A percentile compares a stretch with the other conserved stretches of the same genome.
Evolutionary conservation across 2,113 vertebrate species (phyloP).

Genomic region (Ophthalmolycus amberensis): DNA sequence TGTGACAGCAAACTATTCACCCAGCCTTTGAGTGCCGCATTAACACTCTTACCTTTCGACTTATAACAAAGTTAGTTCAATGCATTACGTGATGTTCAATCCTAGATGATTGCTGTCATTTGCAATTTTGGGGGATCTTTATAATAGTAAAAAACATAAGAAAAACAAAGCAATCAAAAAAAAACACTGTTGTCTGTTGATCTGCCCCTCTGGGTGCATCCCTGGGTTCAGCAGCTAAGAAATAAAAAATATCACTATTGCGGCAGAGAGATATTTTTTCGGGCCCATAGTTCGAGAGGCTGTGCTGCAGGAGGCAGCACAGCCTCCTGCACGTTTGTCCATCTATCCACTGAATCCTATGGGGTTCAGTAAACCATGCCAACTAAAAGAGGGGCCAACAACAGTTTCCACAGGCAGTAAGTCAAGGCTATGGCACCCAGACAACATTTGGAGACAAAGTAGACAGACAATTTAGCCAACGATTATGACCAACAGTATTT

Average conservation of each 20-base stretch:
- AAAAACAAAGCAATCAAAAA: too few species aligned
- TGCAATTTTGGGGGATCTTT: too few species aligned
- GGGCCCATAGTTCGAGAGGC: slow-evolving; percentile 18
- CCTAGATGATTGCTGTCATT: too few species aligned
- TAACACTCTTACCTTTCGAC: too few species aligned
- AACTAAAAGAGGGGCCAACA: slow-evolving; percentile 36
- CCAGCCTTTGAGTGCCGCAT: too few species aligned
- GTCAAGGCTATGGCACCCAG: slow-evolving; percentile 48
- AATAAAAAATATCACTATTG: background rate
- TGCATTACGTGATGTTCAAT: too few species aligned
- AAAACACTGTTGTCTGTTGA: background rate
- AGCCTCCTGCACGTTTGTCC: too few species aligned
- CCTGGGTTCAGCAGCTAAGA: slow-evolving; percentile 1
- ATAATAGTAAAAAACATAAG: too few species aligned
- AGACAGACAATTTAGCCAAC: slow-evolving; percentile 59
- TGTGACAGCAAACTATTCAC: too few species aligned
- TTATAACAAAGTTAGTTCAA: too few species aligned
- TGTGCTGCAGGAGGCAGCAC: background rate
- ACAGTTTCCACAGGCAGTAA: slow-evolving; percentile 54
- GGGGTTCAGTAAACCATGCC: slow-evolving; percentile 37
- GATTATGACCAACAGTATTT: slow-evolving; percentile 59
- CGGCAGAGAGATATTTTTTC: slow-evolving; percentile 7
- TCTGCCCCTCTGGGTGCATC: background rate
- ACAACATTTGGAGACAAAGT: slow-evolving; percentile 62
- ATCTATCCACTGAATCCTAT: slow-evolving; percentile 30